These are phyloP conservation scores for Leptarthrus brevirostris DNA, from an alignment of 2,888 invertebrate genomes.

Conservation along the genomic window DNA sequence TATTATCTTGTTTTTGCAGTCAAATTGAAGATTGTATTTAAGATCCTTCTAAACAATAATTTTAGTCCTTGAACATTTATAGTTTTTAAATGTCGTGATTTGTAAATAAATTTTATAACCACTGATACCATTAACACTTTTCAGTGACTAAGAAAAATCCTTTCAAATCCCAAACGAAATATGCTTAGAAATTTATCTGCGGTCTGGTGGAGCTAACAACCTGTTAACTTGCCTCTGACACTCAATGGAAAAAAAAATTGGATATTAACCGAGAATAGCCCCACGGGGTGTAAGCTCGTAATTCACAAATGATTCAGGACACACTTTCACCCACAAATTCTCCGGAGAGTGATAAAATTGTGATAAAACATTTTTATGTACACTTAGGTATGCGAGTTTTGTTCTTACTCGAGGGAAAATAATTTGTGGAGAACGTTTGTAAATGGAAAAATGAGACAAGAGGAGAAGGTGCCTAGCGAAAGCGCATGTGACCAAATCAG, in stretches of 20 bases:
- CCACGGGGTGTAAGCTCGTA: conserved; percentile 12
- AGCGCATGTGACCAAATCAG: not conserved
- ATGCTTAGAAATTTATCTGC: too few species aligned
- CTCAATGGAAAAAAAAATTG: not conserved
- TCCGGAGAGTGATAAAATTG: not conserved
- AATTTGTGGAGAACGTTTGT: not conserved
- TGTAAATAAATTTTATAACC: too few species aligned
- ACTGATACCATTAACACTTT: too few species aligned
- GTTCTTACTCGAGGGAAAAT: not conserved
- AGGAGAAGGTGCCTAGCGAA: not conserved
- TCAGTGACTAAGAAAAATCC: too few species aligned
- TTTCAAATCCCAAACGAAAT: too few species aligned
- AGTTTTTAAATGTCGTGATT: too few species aligned
- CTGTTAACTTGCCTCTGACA: conserved; percentile 27
- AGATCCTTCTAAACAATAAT: too few species aligned
- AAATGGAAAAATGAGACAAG: not conserved
- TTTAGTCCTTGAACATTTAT: too few species aligned
- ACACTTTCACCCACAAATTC: conserved; percentile 20
- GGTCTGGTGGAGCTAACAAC: not conserved
- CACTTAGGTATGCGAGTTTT: not conserved
- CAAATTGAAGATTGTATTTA: too few species aligned
- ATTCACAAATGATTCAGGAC: conserved; percentile 11
- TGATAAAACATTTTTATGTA: not conserved
- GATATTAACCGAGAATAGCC: not conserved
- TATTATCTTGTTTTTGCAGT: too few species aligned